phyloP scores from a whole-genome alignment of 2,113 vertebrate genomes.

The Daboia siamensis region DNA sequence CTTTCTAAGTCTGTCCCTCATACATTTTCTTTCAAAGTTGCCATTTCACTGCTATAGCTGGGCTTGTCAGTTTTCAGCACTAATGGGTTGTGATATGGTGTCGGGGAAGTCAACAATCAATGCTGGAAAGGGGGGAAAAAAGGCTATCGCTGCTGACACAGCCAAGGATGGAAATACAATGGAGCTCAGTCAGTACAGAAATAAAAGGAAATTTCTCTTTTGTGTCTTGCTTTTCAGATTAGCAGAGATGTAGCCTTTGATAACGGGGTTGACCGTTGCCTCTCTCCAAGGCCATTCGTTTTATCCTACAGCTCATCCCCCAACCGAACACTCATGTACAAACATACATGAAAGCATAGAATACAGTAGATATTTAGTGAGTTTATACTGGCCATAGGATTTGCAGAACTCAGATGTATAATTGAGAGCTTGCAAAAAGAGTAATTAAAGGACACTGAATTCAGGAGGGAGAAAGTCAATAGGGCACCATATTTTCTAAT shows the following conservation, averaged over 20 bases:
- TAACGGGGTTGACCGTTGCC: constrained; percentile 46
- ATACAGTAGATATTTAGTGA: neutral
- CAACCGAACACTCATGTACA: constrained; percentile 29
- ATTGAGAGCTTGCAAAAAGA: constrained; percentile 25
- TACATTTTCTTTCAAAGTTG: constrained; percentile 69
- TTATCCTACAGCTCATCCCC: constrained; percentile 10
- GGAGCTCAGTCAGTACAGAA: constrained; percentile 60
- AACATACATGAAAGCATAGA: constrained; percentile 29
- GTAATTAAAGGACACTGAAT: constrained; percentile 14
- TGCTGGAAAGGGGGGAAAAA: constrained; percentile 41
- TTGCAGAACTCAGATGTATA: constrained; percentile 8
- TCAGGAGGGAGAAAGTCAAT: neutral
- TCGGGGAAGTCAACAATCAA: constrained; percentile 80
- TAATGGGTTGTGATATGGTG: constrained; percentile 79
- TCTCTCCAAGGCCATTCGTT: constrained; percentile 36
- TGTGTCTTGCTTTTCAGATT: constrained; percentile 67
- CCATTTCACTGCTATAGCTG: constrained; percentile 72
- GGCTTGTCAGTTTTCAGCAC: constrained; percentile 76
- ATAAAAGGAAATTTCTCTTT: constrained; percentile 62
- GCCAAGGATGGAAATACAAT: constrained; percentile 66
- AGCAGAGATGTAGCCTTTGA: constrained; percentile 58
- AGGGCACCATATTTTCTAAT: neutral
- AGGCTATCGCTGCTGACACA: constrained; percentile 67
- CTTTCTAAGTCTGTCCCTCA: constrained; percentile 47
- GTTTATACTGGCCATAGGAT: neutral